Percentiles rank a stretch among this genome's conserved stretches.
Evolutionary conservation across 2,888 invertebrate species (phyloP).

Genomic region (Drosophila subquinaria): DNA sequence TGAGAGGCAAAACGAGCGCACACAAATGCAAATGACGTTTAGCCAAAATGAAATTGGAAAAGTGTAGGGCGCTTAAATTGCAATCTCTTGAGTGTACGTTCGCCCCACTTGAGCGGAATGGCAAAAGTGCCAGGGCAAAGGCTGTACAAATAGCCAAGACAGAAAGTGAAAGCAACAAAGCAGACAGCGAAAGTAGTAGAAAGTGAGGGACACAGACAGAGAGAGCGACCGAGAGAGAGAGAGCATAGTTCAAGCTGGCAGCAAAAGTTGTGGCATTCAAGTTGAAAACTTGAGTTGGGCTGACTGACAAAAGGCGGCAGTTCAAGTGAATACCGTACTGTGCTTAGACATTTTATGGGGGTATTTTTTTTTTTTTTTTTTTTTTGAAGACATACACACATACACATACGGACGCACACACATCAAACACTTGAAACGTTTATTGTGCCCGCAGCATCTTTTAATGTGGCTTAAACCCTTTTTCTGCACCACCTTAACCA

Average conservation of each 20-base stretch:
- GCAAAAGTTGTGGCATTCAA: constrained; percentile 5
- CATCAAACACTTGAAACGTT: constrained; percentile 4
- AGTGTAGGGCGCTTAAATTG: constrained; percentile 32
- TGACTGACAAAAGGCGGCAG: constrained; percentile 50
- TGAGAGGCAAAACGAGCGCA: constrained; percentile 8
- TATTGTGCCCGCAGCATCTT: constrained; percentile 20
- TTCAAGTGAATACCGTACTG: constrained; percentile 55
- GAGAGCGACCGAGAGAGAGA: not conserved
- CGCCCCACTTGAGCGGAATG: constrained; percentile 21
- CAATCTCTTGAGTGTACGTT: constrained; percentile 51
- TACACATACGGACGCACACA: not conserved
- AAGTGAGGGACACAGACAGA: not conserved
- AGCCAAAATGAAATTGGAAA: constrained; percentile 39
- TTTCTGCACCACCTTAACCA: constrained; percentile 9
- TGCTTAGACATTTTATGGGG: constrained; percentile 60
- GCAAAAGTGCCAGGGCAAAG: constrained; percentile 8
- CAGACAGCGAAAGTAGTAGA: not conserved
- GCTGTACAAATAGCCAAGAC: constrained; percentile 1
- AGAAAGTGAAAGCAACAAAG: constrained; percentile 11
- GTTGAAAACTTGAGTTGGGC: constrained; percentile 22
- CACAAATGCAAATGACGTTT: constrained; percentile 57
- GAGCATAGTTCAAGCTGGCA: constrained; percentile 14
- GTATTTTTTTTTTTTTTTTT: constrained; percentile 2
- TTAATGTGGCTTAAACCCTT: constrained; percentile 4
- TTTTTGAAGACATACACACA: not conserved